A percentile compares a stretch with the other conserved stretches of the same genome.
Conservation (phyloP, 1,140 invertebrate genomes). For the Pseudomyrmex sp. region DNA sequence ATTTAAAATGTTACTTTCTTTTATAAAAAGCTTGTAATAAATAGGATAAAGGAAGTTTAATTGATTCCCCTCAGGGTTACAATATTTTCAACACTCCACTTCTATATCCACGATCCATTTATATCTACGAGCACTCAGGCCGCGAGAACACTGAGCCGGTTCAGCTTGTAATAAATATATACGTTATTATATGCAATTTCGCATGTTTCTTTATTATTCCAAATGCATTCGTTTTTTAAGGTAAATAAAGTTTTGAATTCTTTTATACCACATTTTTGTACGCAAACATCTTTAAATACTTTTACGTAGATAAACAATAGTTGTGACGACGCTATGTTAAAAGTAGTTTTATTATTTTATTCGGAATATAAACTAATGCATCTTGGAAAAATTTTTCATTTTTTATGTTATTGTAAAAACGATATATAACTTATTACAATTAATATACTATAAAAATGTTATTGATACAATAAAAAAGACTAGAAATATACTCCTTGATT, state of each 20-base stretch:
- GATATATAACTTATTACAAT: not conserved
- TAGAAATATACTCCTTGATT: slow-evolving; percentile 50
- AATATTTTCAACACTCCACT: no score
- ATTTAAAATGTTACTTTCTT: slow-evolving; percentile 66
- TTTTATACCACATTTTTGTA: not conserved
- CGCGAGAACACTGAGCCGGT: no score
- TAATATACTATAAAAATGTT: not conserved
- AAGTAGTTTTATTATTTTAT: not conserved
- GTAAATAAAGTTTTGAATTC: not conserved
- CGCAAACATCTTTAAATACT: slow-evolving; percentile 23
- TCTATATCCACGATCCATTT: no score
- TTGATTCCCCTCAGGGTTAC: no score
- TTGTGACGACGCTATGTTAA: not conserved
- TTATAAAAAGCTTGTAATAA: slow-evolving; percentile 65
- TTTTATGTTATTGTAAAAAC: slow-evolving; percentile 14
- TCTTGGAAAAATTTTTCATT: not conserved
- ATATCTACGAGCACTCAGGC: no score
- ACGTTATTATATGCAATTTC: slow-evolving; percentile 19
- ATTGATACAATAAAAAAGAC: slow-evolving; percentile 47
- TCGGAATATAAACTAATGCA: slow-evolving; percentile 14
- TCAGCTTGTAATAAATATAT: slow-evolving; percentile 63
- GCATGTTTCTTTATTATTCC: not conserved
- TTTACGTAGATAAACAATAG: slow-evolving; percentile 7
- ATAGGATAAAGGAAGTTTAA: not conserved
- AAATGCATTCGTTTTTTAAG: slow-evolving; percentile 31